A percentile compares a stretch with the other conserved stretches of the same genome.
phyloP scores from a whole-genome alignment of 2,113 vertebrate species.

The Montifringilla adamsi region DNA sequence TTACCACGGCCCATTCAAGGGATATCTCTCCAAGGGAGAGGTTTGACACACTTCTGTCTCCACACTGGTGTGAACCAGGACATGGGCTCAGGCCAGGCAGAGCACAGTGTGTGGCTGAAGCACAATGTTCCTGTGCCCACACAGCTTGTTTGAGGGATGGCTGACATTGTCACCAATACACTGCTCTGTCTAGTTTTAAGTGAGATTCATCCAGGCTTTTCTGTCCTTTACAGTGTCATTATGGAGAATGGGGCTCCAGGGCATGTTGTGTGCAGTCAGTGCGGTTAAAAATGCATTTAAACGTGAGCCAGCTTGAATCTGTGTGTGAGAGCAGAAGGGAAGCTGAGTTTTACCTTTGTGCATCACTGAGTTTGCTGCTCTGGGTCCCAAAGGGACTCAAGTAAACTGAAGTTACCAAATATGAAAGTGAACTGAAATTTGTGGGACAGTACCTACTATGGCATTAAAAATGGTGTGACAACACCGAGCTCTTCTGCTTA shows the following conservation, averaged over 20 bases:
- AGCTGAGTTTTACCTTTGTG: neutral
- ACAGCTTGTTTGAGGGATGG: neutral
- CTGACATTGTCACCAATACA: neutral
- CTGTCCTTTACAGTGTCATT: fast-evolving
- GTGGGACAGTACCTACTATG: fast-evolving
- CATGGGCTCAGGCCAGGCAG: neutral
- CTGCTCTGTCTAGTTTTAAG: neutral
- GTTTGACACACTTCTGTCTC: neutral
- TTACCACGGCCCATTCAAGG: neutral
- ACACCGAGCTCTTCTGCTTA: fast-evolving
- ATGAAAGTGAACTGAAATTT: neutral
- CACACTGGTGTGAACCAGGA: neutral
- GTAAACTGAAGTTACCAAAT: neutral
- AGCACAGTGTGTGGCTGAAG: fast-evolving
- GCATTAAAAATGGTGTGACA: neutral
- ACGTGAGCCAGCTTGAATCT: neutral
- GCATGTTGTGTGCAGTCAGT: fast-evolving
- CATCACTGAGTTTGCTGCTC: neutral
- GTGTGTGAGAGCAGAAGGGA: neutral
- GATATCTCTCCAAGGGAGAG: neutral
- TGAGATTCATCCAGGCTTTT: neutral
- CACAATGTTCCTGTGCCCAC: fast-evolving
- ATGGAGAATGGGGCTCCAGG: neutral
- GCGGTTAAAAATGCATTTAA: neutral
- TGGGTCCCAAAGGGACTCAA: fast-evolving